A percentile compares a stretch with the other conserved stretches of the same genome.
These are phyloP conservation scores for Echeneis naucrates DNA, from an alignment of 2,797 vertebrate species.

Conservation along the genomic window DNA sequence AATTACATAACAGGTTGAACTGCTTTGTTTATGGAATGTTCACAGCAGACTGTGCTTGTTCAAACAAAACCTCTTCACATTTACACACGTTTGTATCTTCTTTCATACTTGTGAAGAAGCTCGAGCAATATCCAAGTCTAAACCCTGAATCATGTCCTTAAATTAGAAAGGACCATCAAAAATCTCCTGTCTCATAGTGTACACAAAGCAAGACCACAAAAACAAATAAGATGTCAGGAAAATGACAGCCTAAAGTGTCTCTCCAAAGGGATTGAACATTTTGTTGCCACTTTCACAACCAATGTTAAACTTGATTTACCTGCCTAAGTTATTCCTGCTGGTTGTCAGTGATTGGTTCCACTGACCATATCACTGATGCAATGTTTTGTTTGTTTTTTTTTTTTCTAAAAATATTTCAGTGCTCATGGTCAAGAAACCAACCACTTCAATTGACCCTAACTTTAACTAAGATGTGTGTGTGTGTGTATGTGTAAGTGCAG, in stretches of 20 bases:
- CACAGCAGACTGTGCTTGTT: slow-evolving; percentile 8
- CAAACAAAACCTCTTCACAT: slow-evolving; percentile 3
- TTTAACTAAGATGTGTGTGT: neutral
- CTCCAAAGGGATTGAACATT: neutral
- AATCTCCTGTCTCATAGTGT: neutral
- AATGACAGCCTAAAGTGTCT: slow-evolving; percentile 15
- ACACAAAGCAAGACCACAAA: neutral
- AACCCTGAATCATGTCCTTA: neutral
- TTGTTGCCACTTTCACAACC: neutral
- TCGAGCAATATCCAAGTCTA: neutral
- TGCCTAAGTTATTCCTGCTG: neutral
- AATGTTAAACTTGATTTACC: neutral
- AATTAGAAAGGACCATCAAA: neutral
- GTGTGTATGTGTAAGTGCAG: neutral
- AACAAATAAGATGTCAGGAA: neutral
- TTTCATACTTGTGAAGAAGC: neutral
- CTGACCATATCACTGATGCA: neutral
- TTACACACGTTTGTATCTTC: neutral
- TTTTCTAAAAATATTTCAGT: neutral
- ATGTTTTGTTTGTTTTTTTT: neutral
- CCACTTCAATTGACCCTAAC: neutral
- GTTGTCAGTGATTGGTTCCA: neutral
- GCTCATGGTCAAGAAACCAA: neutral
- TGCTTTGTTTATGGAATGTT: slow-evolving; percentile 16
- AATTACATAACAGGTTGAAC: slow-evolving; percentile 27